Evolutionary conservation across 2,797 vertebrate genomes (phyloP).

Genomic region (Onychomys torridus): DNA sequence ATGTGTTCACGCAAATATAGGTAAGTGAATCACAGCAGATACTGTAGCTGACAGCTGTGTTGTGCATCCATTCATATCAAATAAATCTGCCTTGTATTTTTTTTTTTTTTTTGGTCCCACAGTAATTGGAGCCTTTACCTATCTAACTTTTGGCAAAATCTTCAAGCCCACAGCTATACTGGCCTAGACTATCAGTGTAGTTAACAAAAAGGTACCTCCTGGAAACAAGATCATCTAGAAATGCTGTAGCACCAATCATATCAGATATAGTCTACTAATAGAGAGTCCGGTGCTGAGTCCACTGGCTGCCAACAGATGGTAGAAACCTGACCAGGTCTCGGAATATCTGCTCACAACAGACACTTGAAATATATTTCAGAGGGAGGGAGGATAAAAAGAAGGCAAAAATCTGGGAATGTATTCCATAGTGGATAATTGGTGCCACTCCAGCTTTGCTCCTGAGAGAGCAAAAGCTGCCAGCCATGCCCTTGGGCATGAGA

Average conservation of each 20-base stretch:
- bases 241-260: background rate
- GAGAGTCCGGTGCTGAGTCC: background rate
- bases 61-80: conserved; percentile 7
- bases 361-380: background rate
- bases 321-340: background rate
- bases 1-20: background rate
- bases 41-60: background rate
- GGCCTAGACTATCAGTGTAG: background rate
- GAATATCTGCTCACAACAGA: background rate
- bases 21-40: background rate
- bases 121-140: background rate
- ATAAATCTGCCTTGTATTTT: background rate
- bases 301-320: background rate
- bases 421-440: background rate
- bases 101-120: conserved; percentile 51
- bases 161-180: background rate
- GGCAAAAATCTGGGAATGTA: background rate
- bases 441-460: background rate
- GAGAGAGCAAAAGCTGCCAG: background rate
- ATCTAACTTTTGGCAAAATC: background rate
- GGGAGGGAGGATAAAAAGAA: background rate
- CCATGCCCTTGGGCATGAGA: background rate
- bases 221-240: background rate
- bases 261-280: background rate
- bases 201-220: background rate